Base-by-base conservation (phyloP, 2,797 vertebrate genomes). In the Poeciliopsis turneri region DNA sequence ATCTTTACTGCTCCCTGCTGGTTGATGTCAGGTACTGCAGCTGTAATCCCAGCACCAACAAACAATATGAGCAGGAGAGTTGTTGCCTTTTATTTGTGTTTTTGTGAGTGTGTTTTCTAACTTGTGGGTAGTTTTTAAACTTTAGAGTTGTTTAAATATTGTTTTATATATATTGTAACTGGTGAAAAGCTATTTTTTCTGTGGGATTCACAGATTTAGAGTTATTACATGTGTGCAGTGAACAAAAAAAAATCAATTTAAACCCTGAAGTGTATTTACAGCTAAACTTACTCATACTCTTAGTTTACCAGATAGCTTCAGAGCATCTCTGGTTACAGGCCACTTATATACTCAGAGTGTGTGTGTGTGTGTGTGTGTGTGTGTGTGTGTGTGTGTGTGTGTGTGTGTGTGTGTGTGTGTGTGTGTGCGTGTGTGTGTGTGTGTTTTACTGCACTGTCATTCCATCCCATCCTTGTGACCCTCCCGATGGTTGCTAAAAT, bases 401-500 rank as follows among this genome's bases (percentile, higher is more conserved):
- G 85, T 80, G 49, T 78, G 77, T 71, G 81, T 72, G 84, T 77
- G 80, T 59, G 77, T 68, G 74, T 82, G 51, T 72, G 83, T 79
- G 49, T 81, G 77, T 66, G 81, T 69, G 80, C 45, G 72, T 59
- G 75, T 82, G 85, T 91, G 41, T 91, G n/a, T 77, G 84, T 76
- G 80, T 78, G 84, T 87, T 83, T 88, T 85, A 82, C 82, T 89
- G 86, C 74, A 59, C 76, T 92, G 91, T 91, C 92, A 91, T 84
- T 87, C 85, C 86, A 88, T 84, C 86, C 83, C 78, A 64, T 88
- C 88, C 84, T 80, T 88, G 84, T 88, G 86, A 91, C 85, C 80
- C 73, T 89, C 79, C 85, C 59, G 85, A 92, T 88, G 90, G 93
- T 84, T 86, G 92, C 89, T 94, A 95, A 96, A 96, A 95, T 96